Base-by-base conservation (phyloP, 1,140 invertebrate genomes). In the Drosophila asahinai region DNA sequence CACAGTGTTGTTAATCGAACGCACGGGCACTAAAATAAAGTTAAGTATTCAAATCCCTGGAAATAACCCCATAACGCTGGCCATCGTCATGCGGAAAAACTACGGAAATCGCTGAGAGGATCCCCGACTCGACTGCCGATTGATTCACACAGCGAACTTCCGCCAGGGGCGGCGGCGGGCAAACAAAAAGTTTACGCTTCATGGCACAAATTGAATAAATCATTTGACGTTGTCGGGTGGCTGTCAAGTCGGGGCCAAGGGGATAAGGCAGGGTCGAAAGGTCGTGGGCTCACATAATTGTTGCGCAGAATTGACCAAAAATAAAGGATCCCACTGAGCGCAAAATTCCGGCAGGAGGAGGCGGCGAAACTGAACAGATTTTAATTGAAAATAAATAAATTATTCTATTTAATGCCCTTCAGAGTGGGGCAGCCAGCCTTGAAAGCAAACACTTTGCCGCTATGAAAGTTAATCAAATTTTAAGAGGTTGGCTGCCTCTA, bases 141-240 rank as follows among this genome's bases (percentile, higher is more conserved):
- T 78, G 84, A 83, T 83, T 83, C 77, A 51, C 77, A 67, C 68
- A 89, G 67, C 62, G 55, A 75, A 84, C 84, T 81, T 89, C 86
- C 84, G 86, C 78, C 59, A 52, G 47, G 61, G 22, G 22, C 22
- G 22, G 47, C 65, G 45, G 33, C 60, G 62, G 54, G 77, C 86
- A 75, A 90, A 89, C 84, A 90, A 84, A 89, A 90, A 78, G 81
- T 90, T 81, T 62, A 81, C 84, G 84, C 86, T 90, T 90, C 86
- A 90, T 90, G 63, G 86, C 70, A 89, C 86, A 90, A 89, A 89
- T 84, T 89, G 86, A 89, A 89, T 89, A 89, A 90, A 89, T 89
- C 84, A 90, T 84, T 77, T 72, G 77, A 81, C 71, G 77, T 73
- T 73, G 70, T 79, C 65, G 77, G 51, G 60, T 38, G 43, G 49